Conservation (phyloP, 2,888 invertebrate species). For the Aphodius granarius region DNA sequence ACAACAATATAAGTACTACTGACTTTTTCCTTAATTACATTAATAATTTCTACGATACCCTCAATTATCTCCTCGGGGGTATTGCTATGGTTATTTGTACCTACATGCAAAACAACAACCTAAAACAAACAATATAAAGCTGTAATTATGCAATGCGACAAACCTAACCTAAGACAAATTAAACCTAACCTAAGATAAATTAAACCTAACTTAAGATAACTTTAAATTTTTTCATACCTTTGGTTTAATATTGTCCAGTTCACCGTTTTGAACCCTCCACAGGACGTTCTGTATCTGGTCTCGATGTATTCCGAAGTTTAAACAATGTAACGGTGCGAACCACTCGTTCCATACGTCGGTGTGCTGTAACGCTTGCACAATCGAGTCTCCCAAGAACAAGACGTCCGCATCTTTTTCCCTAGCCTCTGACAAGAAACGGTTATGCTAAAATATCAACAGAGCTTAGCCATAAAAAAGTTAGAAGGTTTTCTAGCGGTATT, state of each 20-base stretch:
- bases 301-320: constrained; percentile 88
- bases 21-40: constrained; percentile 73
- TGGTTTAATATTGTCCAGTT: constrained; percentile 84
- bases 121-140: constrained; percentile 50
- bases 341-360: constrained; percentile 87
- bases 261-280: constrained; percentile 89
- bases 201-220: constrained; percentile 8
- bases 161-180: too few species aligned
- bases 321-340: constrained; percentile 88
- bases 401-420: constrained; percentile 92
- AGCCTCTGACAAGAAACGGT: constrained; percentile 80
- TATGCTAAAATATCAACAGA: constrained; percentile 65
- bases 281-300: constrained; percentile 88
- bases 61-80: constrained; percentile 79
- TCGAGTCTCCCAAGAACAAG: constrained; percentile 87
- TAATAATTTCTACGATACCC: constrained; percentile 78
- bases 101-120: constrained; percentile 85
- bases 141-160: background rate
- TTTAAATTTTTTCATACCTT: constrained; percentile 61
- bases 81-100: constrained; percentile 84
- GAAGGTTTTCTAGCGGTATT: constrained; percentile 1
- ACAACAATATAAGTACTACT: constrained; percentile 81
- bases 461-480: background rate
- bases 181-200: too few species aligned
- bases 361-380: constrained; percentile 79